A percentile compares a stretch with the other conserved stretches of the same genome.
Conservation (phyloP, 2,113 vertebrate species). For the Oryzias celebensis region DNA sequence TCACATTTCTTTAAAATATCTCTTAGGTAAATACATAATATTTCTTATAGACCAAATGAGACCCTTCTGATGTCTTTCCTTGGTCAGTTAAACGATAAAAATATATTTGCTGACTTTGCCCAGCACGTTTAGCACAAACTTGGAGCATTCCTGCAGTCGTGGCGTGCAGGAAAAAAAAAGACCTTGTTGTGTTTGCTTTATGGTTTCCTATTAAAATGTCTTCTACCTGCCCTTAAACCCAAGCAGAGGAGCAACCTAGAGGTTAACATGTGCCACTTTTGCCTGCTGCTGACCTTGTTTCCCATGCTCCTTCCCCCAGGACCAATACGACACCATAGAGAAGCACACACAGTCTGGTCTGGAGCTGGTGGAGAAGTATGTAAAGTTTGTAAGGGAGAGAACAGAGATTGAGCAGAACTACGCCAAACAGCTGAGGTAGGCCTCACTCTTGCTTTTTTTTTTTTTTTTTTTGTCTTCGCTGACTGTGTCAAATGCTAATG, state of each 20-base stretch:
- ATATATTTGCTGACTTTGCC: constrained; percentile 12
- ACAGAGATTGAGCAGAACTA: constrained; percentile 88
- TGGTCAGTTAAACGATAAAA: neutral
- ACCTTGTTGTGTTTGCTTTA: constrained; percentile 14
- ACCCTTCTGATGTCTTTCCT: neutral
- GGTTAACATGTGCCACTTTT: constrained; percentile 16
- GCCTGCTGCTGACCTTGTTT: constrained; percentile 22
- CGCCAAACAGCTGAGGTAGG: constrained; percentile 83
- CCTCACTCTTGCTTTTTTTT: constrained; percentile 8
- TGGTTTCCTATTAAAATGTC: constrained; percentile 8
- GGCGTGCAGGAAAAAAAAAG: constrained; percentile 4
- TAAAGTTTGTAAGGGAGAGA: constrained; percentile 90
- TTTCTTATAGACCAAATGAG: too few relatives aligned
- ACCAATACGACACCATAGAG: constrained; percentile 88
- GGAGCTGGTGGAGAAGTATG: constrained; percentile 89
- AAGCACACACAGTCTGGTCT: constrained; percentile 89
- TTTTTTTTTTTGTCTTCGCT: neutral
- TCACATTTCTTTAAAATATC: too few relatives aligned
- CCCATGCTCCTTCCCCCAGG: constrained; percentile 67
- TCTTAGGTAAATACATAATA: too few relatives aligned
- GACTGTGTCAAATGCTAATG: constrained; percentile 19
- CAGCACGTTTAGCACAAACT: constrained; percentile 37
- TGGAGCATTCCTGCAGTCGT: constrained; percentile 46
- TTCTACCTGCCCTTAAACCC: constrained; percentile 25
- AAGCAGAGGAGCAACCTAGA: constrained; percentile 18